phyloP scores from a whole-genome alignment of 2,888 invertebrate genomes.

The Melinaea marsaeus region DNA sequence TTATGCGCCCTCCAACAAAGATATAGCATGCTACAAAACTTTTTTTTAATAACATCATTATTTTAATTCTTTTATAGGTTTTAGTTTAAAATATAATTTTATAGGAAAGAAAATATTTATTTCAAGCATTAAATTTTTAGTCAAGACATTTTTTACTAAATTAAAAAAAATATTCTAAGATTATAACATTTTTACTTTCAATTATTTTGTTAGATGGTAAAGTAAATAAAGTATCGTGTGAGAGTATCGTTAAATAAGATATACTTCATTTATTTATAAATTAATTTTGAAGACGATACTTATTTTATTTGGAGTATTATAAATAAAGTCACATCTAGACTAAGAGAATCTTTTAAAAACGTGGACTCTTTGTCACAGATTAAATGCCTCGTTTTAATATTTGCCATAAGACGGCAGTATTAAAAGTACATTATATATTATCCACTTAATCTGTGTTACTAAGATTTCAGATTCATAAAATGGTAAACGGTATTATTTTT shows the following conservation, averaged over 20 bases:
- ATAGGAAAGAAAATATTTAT: too few species aligned
- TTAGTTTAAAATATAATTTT: too few species aligned
- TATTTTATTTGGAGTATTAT: background rate
- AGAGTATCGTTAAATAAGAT: too few species aligned
- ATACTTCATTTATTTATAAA: too few species aligned
- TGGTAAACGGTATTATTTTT: background rate
- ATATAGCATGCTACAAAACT: slow-evolving; percentile 13
- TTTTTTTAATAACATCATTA: background rate
- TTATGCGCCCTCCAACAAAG: slow-evolving; percentile 25
- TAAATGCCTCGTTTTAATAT: background rate
- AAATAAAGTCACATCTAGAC: background rate
- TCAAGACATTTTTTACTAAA: too few species aligned
- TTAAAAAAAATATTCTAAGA: too few species aligned
- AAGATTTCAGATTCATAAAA: background rate
- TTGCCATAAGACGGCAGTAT: background rate
- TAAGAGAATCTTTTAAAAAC: background rate
- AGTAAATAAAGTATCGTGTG: too few species aligned
- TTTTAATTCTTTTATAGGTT: background rate
- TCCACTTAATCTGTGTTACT: background rate
- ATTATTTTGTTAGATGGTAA: too few species aligned
- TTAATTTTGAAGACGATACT: too few species aligned
- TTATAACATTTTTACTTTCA: too few species aligned
- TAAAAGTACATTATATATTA: background rate
- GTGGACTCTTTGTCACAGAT: background rate
- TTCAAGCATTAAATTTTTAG: too few species aligned